Evolutionary conservation across 2,888 invertebrate species (phyloP).

Genomic region (Steinernema carpocapsae): DNA sequence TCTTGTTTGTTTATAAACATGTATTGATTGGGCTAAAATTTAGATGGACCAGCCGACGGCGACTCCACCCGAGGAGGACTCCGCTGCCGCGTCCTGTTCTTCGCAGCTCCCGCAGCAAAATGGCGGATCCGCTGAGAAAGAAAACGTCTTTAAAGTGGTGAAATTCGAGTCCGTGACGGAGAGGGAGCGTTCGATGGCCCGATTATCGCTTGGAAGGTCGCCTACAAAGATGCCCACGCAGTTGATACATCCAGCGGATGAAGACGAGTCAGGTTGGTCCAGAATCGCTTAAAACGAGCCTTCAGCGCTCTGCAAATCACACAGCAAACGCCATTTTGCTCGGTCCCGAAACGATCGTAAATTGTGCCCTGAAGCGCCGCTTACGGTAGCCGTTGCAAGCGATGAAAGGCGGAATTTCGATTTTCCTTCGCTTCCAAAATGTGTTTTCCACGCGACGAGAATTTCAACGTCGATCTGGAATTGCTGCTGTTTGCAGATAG

Average conservation of each 20-base stretch:
- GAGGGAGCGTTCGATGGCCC: conserved; percentile 47
- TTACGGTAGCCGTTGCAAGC: background rate
- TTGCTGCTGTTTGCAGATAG: conserved; percentile 67
- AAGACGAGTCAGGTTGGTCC: conserved; percentile 66
- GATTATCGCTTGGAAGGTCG: conserved; percentile 41
- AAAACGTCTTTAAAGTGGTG: conserved; percentile 46
- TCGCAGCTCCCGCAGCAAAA: too few species aligned
- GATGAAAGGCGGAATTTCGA: background rate
- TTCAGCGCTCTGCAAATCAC: background rate
- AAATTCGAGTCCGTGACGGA: conserved; percentile 57
- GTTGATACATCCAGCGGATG: conserved; percentile 67
- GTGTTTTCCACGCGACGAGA: background rate
- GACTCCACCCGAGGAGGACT: background rate
- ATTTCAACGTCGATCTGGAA: background rate
- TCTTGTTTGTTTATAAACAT: background rate
- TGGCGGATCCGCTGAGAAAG: conserved; percentile 5
- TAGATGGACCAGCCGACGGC: conserved; percentile 19
- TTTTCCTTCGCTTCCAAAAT: conserved; percentile 17
- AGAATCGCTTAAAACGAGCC: background rate
- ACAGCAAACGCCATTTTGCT: too few species aligned
- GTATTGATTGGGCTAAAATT: background rate
- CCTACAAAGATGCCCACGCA: conserved; percentile 66
- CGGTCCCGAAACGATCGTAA: too few species aligned
- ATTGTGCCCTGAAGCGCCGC: background rate
- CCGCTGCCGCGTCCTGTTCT: background rate